phyloP scores from a whole-genome alignment of 2,113 vertebrate genomes.

The Campylorhamphus procurvoides region DNA sequence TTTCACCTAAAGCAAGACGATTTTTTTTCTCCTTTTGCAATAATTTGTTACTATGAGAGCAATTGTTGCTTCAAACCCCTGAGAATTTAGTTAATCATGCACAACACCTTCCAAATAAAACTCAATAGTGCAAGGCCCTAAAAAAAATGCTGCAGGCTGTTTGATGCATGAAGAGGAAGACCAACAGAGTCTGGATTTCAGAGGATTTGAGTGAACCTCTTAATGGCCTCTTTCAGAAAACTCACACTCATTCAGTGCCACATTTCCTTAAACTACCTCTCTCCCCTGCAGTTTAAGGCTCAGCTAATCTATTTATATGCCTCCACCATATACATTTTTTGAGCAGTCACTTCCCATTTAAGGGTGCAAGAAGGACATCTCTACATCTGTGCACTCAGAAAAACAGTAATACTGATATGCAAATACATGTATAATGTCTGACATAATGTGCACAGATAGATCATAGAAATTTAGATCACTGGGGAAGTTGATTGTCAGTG shows the following conservation, averaged over 20 bases:
- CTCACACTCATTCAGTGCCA: neutral
- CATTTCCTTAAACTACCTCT: fast-evolving
- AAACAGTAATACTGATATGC: slow-evolving; percentile 1
- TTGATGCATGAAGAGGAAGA: neutral
- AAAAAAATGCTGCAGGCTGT: neutral
- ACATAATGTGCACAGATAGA: slow-evolving; percentile 49
- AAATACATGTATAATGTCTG: slow-evolving; percentile 57
- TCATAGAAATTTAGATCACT: slow-evolving; percentile 58
- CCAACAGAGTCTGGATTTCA: neutral
- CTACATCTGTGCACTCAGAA: neutral
- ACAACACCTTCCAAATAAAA: neutral
- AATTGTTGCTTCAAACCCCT: neutral
- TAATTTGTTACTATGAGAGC: neutral
- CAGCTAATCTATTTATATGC: neutral
- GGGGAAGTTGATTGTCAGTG: slow-evolving; percentile 31
- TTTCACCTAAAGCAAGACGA: neutral
- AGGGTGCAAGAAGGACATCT: neutral
- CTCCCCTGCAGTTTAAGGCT: neutral
- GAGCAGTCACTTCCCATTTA: neutral
- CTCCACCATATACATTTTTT: neutral
- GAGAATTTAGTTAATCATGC: neutral
- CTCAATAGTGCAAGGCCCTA: fast-evolving
- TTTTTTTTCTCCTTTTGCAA: neutral
- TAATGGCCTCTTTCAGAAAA: neutral
- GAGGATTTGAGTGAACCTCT: neutral